Evolutionary conservation across 2,797 vertebrate genomes (phyloP).

Genomic region (Fistularia commersonii): DNA sequence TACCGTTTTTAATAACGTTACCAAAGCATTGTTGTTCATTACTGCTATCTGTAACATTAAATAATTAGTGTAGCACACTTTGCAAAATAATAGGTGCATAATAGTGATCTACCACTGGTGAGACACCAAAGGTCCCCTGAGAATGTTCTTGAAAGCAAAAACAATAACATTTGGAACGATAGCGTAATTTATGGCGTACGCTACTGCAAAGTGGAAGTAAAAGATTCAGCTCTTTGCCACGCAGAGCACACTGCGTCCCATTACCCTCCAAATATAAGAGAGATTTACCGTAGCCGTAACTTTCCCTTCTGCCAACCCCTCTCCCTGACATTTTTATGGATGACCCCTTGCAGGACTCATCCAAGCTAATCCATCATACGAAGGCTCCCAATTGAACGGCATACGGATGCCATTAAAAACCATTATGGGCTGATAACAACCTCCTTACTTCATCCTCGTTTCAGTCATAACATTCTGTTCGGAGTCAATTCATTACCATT

Average conservation of each 20-base stretch:
- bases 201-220: too few relatives aligned
- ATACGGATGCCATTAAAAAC: conserved; percentile 60
- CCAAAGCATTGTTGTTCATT: too few relatives aligned
- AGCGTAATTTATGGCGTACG: too few relatives aligned
- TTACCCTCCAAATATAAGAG: conserved; percentile 16
- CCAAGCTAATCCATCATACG: conserved; percentile 54
- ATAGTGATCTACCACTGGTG: too few relatives aligned
- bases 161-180: too few relatives aligned
- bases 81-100: too few relatives aligned
- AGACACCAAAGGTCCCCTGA: too few relatives aligned
- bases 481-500: conserved; percentile 48
- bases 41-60: too few relatives aligned
- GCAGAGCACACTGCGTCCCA: not conserved
- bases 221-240: not conserved
- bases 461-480: conserved; percentile 54
- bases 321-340: conserved; percentile 63
- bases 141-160: too few relatives aligned
- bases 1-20: too few relatives aligned
- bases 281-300: conserved; percentile 65
- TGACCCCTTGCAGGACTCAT: conserved; percentile 50
- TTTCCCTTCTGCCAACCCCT: conserved; percentile 40
- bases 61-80: too few relatives aligned
- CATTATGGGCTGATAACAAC: conserved; percentile 66
- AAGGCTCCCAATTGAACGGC: conserved; percentile 42
- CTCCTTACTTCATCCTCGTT: conserved; percentile 51